Percentiles rank a stretch among this genome's conserved stretches.
phyloP scores from a whole-genome alignment of 2,888 invertebrate genomes.

The Marronus borbonicus region DNA sequence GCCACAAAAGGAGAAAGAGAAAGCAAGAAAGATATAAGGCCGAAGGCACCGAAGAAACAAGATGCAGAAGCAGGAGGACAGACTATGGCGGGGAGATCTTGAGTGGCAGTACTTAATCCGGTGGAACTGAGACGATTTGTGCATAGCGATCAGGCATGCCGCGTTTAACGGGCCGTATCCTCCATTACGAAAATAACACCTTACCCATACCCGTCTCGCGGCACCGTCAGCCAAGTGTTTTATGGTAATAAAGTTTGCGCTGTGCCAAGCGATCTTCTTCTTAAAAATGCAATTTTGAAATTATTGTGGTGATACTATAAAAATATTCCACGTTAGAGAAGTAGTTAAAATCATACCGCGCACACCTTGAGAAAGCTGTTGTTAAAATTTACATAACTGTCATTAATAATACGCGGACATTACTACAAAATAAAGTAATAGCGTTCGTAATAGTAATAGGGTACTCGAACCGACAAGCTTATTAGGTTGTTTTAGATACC shows the following conservation, averaged over 20 bases:
- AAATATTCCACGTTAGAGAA: conserved; percentile 12
- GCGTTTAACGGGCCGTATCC: conserved; percentile 56
- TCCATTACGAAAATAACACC: conserved; percentile 58
- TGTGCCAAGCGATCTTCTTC: conserved; percentile 1
- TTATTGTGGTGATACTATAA: conserved; percentile 46
- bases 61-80: not conserved
- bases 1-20: not conserved
- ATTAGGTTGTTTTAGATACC: too few species aligned
- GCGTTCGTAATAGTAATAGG: too few species aligned
- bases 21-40: not conserved
- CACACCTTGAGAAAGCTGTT: too few species aligned
- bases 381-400: too few species aligned
- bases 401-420: too few species aligned
- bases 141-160: conserved; percentile 58
- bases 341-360: too few species aligned
- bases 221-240: conserved; percentile 43
- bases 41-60: not conserved
- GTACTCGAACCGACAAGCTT: too few species aligned
- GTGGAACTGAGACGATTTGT: conserved; percentile 57
- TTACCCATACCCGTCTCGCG: conserved; percentile 39
- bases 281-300: conserved; percentile 47
- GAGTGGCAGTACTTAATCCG: conserved; percentile 56
- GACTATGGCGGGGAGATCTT: conserved; percentile 46
- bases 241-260: conserved; percentile 47
- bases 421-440: too few species aligned